Evolutionary conservation across 2,888 invertebrate genomes (phyloP).

Genomic region (Drosophila helvetica): DNA sequence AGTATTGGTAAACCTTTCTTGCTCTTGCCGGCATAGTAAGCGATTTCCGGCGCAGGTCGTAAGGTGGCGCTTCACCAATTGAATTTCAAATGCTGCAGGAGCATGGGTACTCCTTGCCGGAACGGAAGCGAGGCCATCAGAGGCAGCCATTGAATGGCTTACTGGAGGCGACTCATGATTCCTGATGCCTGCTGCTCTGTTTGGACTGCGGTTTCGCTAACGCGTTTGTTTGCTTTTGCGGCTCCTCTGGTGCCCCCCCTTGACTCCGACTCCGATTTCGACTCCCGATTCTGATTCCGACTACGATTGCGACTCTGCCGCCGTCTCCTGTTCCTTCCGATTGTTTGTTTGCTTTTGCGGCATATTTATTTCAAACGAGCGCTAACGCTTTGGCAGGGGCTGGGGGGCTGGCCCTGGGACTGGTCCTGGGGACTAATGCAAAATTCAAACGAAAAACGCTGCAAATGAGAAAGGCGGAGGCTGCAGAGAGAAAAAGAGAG

Average conservation of each 20-base stretch:
- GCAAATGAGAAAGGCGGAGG: constrained; percentile 65
- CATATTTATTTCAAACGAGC: constrained; percentile 80
- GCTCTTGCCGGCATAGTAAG: constrained; percentile 71
- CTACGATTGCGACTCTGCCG: constrained; percentile 9
- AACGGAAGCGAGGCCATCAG: constrained; percentile 77
- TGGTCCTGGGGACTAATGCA: constrained; percentile 65
- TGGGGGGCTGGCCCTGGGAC: background rate
- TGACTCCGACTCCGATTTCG: constrained; percentile 23
- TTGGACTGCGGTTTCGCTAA: constrained; percentile 67
- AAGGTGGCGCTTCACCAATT: constrained; percentile 77
- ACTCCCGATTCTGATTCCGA: constrained; percentile 19
- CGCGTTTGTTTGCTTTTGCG: constrained; percentile 70
- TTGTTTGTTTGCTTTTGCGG: constrained; percentile 80
- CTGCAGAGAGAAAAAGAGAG: constrained; percentile 7
- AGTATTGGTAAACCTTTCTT: constrained; percentile 62
- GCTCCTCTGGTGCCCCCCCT: constrained; percentile 32
- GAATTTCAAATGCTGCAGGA: constrained; percentile 79
- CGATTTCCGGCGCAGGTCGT: constrained; percentile 77
- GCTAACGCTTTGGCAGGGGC: constrained; percentile 53
- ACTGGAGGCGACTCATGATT: constrained; percentile 39
- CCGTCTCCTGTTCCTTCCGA: constrained; percentile 42
- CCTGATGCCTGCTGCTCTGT: constrained; percentile 36
- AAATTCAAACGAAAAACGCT: constrained; percentile 73
- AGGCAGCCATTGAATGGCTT: constrained; percentile 67
- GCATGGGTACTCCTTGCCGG: constrained; percentile 30